Evolutionary conservation across 2,797 vertebrate genomes (phyloP).

Genomic region (Heterohyrax brucei): DNA sequence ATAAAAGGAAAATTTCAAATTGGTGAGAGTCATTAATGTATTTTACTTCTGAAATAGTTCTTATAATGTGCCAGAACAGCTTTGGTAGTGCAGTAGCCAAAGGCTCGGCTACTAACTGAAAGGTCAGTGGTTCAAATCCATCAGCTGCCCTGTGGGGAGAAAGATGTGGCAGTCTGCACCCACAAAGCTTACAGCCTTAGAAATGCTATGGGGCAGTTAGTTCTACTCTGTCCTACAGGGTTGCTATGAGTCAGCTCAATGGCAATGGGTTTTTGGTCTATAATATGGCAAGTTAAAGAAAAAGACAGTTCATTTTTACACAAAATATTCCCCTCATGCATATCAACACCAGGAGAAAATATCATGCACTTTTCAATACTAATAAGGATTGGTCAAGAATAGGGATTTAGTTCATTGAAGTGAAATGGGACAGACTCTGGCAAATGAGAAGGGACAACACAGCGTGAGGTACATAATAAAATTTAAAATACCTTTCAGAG

Average conservation of each 20-base stretch:
- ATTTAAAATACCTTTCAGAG: conserved; percentile 53
- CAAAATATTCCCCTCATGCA: conserved; percentile 46
- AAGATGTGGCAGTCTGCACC: too few relatives aligned
- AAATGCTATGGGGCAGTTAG: too few relatives aligned
- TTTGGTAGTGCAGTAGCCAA: too few relatives aligned
- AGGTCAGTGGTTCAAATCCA: too few relatives aligned
- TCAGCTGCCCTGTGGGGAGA: too few relatives aligned
- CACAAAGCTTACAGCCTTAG: too few relatives aligned
- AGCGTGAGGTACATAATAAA: conserved; percentile 22
- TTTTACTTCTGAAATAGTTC: conserved; percentile 59
- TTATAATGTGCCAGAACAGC: too few relatives aligned
- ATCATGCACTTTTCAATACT: conserved; percentile 46
- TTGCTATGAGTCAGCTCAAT: too few relatives aligned
- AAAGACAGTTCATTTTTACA: conserved; percentile 60
- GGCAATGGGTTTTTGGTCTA: too few relatives aligned
- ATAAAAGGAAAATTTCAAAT: conserved; percentile 61
- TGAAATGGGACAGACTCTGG: conserved; percentile 31
- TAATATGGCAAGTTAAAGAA: neutral
- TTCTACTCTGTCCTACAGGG: too few relatives aligned
- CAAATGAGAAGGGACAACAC: conserved; percentile 41
- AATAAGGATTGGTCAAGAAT: conserved; percentile 32
- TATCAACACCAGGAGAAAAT: conserved; percentile 49
- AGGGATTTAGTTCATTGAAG: conserved; percentile 58
- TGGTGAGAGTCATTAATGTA: conserved; percentile 58
- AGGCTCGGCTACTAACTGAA: too few relatives aligned